Evolutionary conservation across 2,113 vertebrate genomes (phyloP).

Genomic region (Odobenus rosmarus): DNA sequence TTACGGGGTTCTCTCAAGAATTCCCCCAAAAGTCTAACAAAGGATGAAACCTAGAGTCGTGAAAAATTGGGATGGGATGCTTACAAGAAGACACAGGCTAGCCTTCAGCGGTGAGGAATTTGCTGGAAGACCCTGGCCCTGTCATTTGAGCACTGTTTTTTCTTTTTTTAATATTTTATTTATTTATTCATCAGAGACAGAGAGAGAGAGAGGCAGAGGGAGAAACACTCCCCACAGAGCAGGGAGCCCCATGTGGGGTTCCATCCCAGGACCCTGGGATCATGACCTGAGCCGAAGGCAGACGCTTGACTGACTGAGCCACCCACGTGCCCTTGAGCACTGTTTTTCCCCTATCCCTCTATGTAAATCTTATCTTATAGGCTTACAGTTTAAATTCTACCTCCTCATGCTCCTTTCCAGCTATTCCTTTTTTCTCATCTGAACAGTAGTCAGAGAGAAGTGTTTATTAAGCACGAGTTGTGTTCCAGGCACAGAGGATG

Average conservation of each 20-base stretch:
- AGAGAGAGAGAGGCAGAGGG: no score
- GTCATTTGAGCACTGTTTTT: background rate
- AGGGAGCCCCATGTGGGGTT: no score
- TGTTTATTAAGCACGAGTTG: background rate
- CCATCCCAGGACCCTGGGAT: no score
- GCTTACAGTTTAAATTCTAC: background rate
- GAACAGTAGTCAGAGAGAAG: background rate
- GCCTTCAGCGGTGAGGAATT: background rate
- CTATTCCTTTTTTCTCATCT: background rate
- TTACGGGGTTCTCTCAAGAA: background rate
- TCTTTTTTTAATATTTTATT: no score
- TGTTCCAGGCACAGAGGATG: background rate
- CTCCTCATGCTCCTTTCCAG: constrained; percentile 29
- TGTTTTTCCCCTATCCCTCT: background rate
- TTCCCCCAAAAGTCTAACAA: background rate
- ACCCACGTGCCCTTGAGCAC: no score
- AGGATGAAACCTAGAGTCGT: background rate
- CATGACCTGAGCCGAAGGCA: no score
- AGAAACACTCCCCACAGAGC: no score
- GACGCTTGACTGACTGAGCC: no score
- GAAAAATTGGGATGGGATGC: background rate
- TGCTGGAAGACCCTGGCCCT: background rate
- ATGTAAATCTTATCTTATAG: background rate
- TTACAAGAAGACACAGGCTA: background rate
- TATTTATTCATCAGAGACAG: no score